phyloP scores from a whole-genome alignment of 2,113 vertebrate genomes.

The Silurus glanis region DNA sequence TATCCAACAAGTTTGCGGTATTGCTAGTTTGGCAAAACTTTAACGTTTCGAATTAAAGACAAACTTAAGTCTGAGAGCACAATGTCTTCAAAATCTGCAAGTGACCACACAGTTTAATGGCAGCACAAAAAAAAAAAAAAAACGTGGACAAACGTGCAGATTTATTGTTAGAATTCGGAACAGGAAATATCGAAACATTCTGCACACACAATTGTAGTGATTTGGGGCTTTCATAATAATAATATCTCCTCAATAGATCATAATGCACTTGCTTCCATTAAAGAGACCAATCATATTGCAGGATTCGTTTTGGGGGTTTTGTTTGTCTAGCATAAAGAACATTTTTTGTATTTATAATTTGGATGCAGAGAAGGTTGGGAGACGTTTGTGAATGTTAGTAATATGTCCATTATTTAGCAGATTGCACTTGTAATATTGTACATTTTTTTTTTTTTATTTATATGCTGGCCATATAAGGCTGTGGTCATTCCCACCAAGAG shows the following conservation, averaged over 20 bases:
- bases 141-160: not conserved
- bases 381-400: conserved; percentile 31
- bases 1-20: not conserved
- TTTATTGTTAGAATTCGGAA: conserved; percentile 7
- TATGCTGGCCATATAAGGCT: conserved; percentile 45
- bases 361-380: conserved; percentile 5
- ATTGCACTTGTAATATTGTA: conserved; percentile 35
- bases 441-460: conserved; percentile 39
- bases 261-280: not conserved
- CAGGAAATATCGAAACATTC: not conserved
- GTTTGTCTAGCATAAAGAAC: not conserved
- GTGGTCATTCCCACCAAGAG: conserved; percentile 9
- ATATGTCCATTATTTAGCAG: conserved; percentile 35
- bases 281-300: not conserved
- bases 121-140: not conserved
- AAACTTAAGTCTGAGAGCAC: not conserved
- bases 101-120: not conserved
- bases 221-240: not conserved
- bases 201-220: not conserved
- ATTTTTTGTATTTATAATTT: conserved; percentile 42
- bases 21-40: not conserved
- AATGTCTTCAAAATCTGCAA: not conserved
- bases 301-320: not conserved
- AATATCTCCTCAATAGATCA: not conserved
- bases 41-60: not conserved